Evolutionary conservation across 2,113 vertebrate genomes (phyloP).

Genomic region (Hipposideros armiger): DNA sequence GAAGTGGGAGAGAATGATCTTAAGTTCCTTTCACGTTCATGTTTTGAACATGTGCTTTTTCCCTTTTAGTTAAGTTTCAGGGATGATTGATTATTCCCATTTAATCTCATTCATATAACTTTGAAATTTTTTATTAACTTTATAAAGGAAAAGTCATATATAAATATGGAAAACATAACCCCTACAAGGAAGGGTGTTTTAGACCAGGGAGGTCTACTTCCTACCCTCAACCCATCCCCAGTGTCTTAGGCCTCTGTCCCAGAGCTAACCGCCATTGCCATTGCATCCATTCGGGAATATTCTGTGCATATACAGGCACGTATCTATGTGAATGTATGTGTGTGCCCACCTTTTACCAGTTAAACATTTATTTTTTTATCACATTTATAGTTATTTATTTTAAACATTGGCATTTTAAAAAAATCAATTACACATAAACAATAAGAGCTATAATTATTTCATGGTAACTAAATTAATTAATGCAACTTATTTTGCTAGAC

Average conservation of each 20-base stretch:
- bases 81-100: slow-evolving; percentile 13
- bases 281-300: neutral
- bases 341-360: neutral
- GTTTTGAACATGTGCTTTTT: slow-evolving; percentile 5
- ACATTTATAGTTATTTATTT: slow-evolving; percentile 1
- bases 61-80: slow-evolving; percentile 12
- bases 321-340: neutral
- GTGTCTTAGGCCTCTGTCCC: neutral
- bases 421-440: neutral
- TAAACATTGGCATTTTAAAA: neutral
- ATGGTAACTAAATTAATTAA: slow-evolving; percentile 1
- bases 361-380: neutral
- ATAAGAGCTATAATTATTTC: neutral
- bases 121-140: neutral
- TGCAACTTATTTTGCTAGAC: neutral
- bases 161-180: neutral
- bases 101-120: neutral
- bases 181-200: neutral
- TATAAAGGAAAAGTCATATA: neutral
- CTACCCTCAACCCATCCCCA: too few species aligned
- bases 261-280: neutral
- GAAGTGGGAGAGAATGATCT: neutral
- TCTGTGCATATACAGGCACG: neutral
- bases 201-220: neutral
- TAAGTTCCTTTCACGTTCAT: neutral